Evolutionary conservation across 2,888 invertebrate species (phyloP).

Genomic region (Fissipunctia ypsillon): DNA sequence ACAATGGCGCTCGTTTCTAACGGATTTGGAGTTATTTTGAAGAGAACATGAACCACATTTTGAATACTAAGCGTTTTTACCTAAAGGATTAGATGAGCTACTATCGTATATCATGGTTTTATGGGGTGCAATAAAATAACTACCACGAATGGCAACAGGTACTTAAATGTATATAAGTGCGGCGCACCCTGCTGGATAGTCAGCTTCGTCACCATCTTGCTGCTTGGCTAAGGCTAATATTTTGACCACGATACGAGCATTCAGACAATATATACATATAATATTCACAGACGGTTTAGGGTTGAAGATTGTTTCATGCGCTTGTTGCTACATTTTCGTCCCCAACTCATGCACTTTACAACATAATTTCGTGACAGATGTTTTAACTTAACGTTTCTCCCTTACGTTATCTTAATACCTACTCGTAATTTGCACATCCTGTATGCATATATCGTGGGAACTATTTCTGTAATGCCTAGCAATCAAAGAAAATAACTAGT

Average conservation of each 20-base stretch:
- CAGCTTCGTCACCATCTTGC: no score
- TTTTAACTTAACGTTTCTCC: constrained; percentile 26
- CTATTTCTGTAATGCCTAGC: constrained; percentile 16
- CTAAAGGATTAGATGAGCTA: not conserved
- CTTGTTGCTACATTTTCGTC: constrained; percentile 19
- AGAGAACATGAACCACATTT: not conserved
- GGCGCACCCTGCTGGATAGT: no score
- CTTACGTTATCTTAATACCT: constrained; percentile 28
- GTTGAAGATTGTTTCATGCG: not conserved
- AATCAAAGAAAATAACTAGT: constrained; percentile 54
- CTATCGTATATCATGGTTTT: not conserved
- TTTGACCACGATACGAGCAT: not conserved
- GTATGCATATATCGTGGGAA: constrained; percentile 51
- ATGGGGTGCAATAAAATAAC: not conserved
- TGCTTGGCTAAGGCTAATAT: no score
- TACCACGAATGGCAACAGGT: not conserved
- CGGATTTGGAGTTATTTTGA: not conserved
- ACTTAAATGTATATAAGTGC: no score
- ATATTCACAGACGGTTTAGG: not conserved
- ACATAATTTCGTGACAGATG: constrained; percentile 21
- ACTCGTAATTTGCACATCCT: constrained; percentile 45
- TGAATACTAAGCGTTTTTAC: not conserved
- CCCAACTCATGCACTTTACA: not conserved
- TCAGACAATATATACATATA: not conserved
- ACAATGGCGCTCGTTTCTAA: not conserved